Percentiles rank a stretch among this genome's conserved stretches.
These are phyloP conservation scores for Enteromius trimaculatus DNA, from an alignment of 2,797 vertebrate species.

Conservation along the genomic window DNA sequence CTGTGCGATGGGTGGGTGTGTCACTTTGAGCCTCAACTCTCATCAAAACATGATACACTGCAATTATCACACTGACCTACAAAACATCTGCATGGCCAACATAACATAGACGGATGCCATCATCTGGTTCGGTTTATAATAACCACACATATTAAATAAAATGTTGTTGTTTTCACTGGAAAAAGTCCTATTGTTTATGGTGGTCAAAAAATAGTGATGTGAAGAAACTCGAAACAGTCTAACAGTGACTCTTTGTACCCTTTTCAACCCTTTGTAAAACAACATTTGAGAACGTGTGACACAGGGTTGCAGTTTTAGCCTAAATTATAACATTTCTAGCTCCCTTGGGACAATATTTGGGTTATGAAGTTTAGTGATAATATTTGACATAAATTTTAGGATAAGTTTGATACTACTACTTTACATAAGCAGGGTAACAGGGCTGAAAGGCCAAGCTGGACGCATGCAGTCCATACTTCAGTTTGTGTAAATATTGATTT, in stretches of 20 bases:
- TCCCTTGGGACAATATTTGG: background rate
- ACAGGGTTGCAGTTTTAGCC: background rate
- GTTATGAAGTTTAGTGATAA: background rate
- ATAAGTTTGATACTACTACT: background rate
- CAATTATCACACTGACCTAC: constrained; percentile 1
- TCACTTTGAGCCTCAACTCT: background rate
- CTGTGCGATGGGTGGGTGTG: constrained; percentile 3
- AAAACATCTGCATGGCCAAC: background rate
- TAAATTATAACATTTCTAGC: background rate
- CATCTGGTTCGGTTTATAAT: background rate
- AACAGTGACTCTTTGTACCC: too few species aligned
- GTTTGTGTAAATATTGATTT: background rate
- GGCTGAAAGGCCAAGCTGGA: too few species aligned
- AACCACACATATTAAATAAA: background rate
- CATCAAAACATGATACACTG: background rate
- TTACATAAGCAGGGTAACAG: background rate
- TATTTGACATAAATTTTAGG: background rate
- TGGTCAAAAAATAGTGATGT: background rate
- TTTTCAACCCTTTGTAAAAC: background rate
- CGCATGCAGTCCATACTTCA: background rate
- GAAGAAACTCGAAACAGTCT: background rate
- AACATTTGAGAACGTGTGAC: background rate
- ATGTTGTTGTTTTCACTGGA: background rate
- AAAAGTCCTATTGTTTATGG: background rate
- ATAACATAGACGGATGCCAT: background rate